Percentiles rank a stretch among this genome's conserved stretches.
Evolutionary conservation across 2,113 vertebrate species (phyloP).

Genomic region (Nanorana parkeri): DNA sequence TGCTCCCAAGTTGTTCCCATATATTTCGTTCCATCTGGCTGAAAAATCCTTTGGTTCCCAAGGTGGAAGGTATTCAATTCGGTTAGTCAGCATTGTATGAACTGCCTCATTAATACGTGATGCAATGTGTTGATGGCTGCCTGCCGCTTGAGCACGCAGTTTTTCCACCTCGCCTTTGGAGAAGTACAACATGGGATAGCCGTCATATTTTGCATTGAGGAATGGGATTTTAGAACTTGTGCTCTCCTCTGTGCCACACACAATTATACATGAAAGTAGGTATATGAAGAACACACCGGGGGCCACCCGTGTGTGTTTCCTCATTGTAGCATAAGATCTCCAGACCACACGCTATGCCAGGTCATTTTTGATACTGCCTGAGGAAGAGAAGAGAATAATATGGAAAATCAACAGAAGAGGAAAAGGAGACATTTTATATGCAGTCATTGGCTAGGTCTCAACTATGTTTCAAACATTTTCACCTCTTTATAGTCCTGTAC

Average conservation of each 20-base stretch:
- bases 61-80: conserved; percentile 90
- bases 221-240: conserved; percentile 82
- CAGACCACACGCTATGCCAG: conserved; percentile 73
- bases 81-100: conserved; percentile 87
- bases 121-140: conserved; percentile 82
- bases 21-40: conserved; percentile 96
- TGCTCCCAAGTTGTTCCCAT: conserved; percentile 94
- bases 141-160: conserved; percentile 76
- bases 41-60: conserved; percentile 92
- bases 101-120: conserved; percentile 82
- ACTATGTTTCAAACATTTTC: too few species aligned
- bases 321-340: conserved; percentile 94
- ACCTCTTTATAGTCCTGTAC: too few species aligned
- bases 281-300: conserved; percentile 97
- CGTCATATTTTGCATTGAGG: conserved; percentile 90
- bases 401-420: too few species aligned
- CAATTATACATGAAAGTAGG: conserved; percentile 76
- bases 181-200: conserved; percentile 96
- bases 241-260: conserved; percentile 68
- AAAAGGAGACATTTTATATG: too few species aligned
- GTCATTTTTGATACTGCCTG: conserved; percentile 81
- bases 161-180: conserved; percentile 78
- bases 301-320: conserved; percentile 92
- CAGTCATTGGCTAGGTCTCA: too few species aligned
- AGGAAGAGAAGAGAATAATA: conserved; percentile 2